These are phyloP conservation scores for Mya arenaria DNA, from an alignment of 1,140 invertebrate genomes.

Conservation along the genomic window DNA sequence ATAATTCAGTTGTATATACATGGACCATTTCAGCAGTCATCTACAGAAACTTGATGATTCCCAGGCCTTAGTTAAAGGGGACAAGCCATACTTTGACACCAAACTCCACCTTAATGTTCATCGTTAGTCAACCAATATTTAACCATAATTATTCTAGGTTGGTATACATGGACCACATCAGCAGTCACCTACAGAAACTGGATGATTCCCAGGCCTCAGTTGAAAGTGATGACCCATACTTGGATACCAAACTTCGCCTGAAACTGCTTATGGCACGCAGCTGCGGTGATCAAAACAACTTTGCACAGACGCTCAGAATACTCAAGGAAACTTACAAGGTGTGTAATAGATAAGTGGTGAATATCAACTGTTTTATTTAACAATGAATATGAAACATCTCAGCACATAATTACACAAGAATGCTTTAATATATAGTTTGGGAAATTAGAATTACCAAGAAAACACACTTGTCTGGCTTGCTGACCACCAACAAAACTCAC, in stretches of 20 bases:
- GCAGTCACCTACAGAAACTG: constrained; percentile 45
- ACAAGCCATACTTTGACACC: constrained; percentile 66
- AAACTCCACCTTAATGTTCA: constrained; percentile 74
- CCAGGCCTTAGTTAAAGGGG: constrained; percentile 50
- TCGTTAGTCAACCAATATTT: no score
- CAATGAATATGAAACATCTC: no score
- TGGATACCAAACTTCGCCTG: constrained; percentile 70
- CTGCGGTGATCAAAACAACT: constrained; percentile 75
- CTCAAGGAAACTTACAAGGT: constrained; percentile 71
- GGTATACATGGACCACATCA: constrained; percentile 72
- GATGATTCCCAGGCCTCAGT: constrained; percentile 49
- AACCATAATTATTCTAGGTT: constrained; percentile 63
- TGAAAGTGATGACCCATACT: constrained; percentile 61
- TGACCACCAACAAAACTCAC: no score
- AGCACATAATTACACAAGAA: no score
- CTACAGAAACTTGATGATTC: constrained; percentile 44
- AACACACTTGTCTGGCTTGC: no score
- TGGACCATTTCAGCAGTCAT: constrained; percentile 67
- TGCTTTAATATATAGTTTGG: no score
- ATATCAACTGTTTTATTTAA: no score
- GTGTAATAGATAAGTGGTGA: no score
- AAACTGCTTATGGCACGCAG: constrained; percentile 73
- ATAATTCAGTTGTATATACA: constrained; percentile 71
- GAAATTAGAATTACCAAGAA: no score
- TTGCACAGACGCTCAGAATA: constrained; percentile 72